phyloP scores from a whole-genome alignment of 2,113 vertebrate genomes.

The Pitta sordida region DNA sequence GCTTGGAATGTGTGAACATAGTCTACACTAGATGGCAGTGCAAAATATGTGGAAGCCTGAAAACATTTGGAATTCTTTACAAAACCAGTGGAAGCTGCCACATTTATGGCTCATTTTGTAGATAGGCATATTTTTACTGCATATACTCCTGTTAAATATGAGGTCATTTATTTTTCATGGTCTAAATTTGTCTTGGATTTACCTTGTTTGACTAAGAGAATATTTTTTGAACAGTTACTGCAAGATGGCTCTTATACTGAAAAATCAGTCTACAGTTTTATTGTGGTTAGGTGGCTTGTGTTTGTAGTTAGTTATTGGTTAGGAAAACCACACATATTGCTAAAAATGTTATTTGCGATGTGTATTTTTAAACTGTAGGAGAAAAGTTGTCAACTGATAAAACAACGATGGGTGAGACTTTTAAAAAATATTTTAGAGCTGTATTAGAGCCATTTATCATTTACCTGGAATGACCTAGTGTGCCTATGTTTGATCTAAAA shows the following conservation, averaged over 20 bases:
- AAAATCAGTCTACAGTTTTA: neutral
- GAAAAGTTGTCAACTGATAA: neutral
- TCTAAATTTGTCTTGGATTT: neutral
- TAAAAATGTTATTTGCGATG: neutral
- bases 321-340: neutral
- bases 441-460: neutral
- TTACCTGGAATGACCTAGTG: neutral
- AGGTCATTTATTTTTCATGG: neutral
- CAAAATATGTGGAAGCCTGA: constrained; percentile 32
- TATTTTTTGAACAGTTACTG: neutral
- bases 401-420: neutral
- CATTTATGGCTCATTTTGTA: neutral
- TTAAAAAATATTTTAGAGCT: neutral
- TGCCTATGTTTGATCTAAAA: neutral
- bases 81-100: neutral
- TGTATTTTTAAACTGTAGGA: neutral
- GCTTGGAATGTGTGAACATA: neutral
- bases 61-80: neutral
- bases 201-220: neutral
- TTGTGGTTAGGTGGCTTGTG: neutral
- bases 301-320: neutral
- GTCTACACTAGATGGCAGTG: constrained; percentile 73
- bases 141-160: neutral
- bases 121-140: neutral
- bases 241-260: neutral